Evolutionary conservation across 2,113 vertebrate genomes (phyloP), one percentile per base, ranked within the genome.

Genomic region (Tauraco erythrolophus): DNA sequence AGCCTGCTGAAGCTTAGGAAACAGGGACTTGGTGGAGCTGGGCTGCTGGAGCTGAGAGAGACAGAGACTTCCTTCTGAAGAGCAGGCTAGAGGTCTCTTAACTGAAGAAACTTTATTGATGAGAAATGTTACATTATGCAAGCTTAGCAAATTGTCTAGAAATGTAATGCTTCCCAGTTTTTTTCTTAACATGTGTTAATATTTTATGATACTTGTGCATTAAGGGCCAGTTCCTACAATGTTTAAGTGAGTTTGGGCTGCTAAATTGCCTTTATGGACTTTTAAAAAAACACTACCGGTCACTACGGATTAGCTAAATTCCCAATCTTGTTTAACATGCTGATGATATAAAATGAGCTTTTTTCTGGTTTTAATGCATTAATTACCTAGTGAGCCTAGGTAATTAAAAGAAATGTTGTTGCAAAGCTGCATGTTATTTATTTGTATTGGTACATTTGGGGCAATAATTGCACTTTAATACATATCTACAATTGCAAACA

Each of bases 141-240:
- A 93, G 45, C 74, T 41, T 94, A 69, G 87, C 84, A 89, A 82
- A 96, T 95, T 81, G 74, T 92, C 89, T 76, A 95, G 87, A 79
- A 95, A 91, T 95, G 72, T 90, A 95, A 78, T 92, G 41, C 70
- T 92, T 91, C 80, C 70, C 53, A 66, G 22, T 50, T 75, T 84
- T 80, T 96, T 95, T 90, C 66, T 94, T 78, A 71, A 78, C 53
- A 4, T 43, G 10, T 75, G 69, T 94, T 94, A 96, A 96, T 96
- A 96, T 96, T 97, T 97, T 86, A 94, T 96, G 91, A 89, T 97
- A 88, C 61, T 54, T 77, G 66, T 88, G 66, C 94, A 95, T 95
- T 96, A 94, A 94, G 10, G 37, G 82, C 46, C 31, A 17, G 58
- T 88, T 96, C 45, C 37, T 94, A 46, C 80, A 83, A 72, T n/a